phyloP scores from a whole-genome alignment of 2,113 vertebrate species.

The Coptodon bakossiorum region DNA sequence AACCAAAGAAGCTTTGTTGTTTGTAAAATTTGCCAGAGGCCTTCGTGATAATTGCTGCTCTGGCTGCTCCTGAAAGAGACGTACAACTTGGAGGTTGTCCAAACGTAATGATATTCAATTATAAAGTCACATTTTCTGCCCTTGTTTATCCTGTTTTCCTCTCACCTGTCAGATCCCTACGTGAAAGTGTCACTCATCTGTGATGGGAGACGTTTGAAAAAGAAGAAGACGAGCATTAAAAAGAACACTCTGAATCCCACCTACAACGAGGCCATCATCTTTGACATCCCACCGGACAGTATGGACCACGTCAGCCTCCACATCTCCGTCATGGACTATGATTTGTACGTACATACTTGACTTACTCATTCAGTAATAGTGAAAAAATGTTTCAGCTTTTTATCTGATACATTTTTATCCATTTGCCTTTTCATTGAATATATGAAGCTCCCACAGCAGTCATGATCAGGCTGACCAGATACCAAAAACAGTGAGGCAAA shows the following conservation, averaged over 20 bases:
- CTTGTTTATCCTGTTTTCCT: background rate
- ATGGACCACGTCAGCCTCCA: slow-evolving; percentile 99
- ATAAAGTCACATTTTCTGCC: background rate
- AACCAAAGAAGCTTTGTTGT: background rate
- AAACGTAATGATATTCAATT: background rate
- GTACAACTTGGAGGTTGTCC: background rate
- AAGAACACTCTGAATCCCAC: slow-evolving; percentile 96
- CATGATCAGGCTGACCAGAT: background rate
- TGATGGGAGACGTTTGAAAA: slow-evolving; percentile 92
- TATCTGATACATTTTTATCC: background rate
- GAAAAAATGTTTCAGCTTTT: background rate
- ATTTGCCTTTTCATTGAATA: background rate
- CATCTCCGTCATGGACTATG: slow-evolving; percentile 98
- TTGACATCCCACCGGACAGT: slow-evolving; percentile 96
- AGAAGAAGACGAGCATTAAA: slow-evolving; percentile 98
- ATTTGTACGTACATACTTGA: slow-evolving; percentile 74
- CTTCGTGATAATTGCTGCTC: background rate
- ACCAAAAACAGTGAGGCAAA: background rate
- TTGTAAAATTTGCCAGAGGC: background rate
- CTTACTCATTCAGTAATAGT: background rate
- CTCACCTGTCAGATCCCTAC: slow-evolving; percentile 80
- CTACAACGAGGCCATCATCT: slow-evolving; percentile 99
- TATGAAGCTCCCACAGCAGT: background rate
- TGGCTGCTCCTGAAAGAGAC: background rate
- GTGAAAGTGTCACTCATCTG: slow-evolving; percentile 97